Percentiles rank a stretch among this genome's conserved stretches.
Conservation (phyloP, 2,113 vertebrate genomes). For the Salvelinus namaycush region DNA sequence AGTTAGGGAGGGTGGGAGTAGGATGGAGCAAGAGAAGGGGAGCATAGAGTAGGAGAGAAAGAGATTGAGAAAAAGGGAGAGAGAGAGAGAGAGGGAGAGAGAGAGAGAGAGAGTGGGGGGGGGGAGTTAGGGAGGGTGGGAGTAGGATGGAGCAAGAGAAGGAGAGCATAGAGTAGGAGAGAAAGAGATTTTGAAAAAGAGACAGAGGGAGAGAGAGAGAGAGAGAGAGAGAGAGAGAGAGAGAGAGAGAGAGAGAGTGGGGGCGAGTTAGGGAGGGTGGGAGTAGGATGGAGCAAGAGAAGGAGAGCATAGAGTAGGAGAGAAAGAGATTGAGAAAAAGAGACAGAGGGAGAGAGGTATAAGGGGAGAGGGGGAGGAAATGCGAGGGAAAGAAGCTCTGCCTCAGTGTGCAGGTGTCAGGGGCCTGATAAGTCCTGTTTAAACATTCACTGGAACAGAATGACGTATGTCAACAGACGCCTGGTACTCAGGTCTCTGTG, state of each 20-base stretch:
- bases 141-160: too few species aligned
- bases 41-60: too few species aligned
- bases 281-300: background rate
- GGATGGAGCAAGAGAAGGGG: too few species aligned
- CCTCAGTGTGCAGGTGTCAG: slow-evolving; percentile 71
- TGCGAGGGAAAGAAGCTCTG: slow-evolving; percentile 18
- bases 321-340: slow-evolving; percentile 2
- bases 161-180: background rate
- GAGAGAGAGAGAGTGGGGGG: too few species aligned
- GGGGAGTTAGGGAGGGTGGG: too few species aligned
- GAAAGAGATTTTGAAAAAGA: background rate
- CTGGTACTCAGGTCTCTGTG: slow-evolving; percentile 71
- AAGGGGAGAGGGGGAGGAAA: slow-evolving; percentile 10
- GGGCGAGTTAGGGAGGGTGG: too few species aligned
- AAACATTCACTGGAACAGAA: slow-evolving; percentile 79
- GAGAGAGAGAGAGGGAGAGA: too few species aligned
- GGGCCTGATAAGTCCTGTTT: slow-evolving; percentile 77
- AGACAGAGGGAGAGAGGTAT: background rate
- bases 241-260: too few species aligned
- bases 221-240: too few species aligned
- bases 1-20: too few species aligned
- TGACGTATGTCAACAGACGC: slow-evolving; percentile 78
- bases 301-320: slow-evolving; percentile 12
- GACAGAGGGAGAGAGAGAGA: too few species aligned
- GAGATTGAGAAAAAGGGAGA: too few species aligned